Evolutionary conservation across 1,140 invertebrate species (phyloP), one percentile per base, ranked within the genome.

Genomic region (Drosophila tristis): DNA sequence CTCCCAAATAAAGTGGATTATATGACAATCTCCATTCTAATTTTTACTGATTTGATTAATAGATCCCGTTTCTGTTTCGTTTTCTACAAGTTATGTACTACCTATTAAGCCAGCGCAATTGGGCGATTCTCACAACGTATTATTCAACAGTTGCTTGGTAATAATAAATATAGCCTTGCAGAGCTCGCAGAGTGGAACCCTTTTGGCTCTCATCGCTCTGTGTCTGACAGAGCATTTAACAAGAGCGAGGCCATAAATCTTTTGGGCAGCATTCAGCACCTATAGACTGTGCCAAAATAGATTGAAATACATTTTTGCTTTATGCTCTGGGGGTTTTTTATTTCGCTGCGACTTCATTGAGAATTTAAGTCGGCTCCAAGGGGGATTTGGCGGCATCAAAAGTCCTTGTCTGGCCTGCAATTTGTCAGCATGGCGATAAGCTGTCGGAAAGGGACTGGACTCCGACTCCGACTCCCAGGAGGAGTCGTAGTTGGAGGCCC

Each of bases 281-380:
- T 80, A 59, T 64, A 64, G 61, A 70, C 78, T 71, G 65, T 48
- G 45, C 45, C 72, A 77, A 78, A 39, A 86, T 81, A 86, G 82
- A 86, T 81, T 78, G 78, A 75, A 81, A 86, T 86, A 87, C 78
- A 87, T 86, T 87, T 87, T 87, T 77, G 77, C 76, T 68, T 56
- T 59, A 35, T 65, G 11, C 72, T 71, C 55, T 43, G 66, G 65
- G 59, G 54, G 16, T 57, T 74, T 76, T 61, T 49, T 50, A 66
- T 59, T 58, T 66, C 20, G 23, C 39, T 68, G 53, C 16, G 64
- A 76, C 58, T 86, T 63, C 77, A 80, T 78, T 39, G 67, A 43
- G 66, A 70, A 57, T 70, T 70, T 70, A 70, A 70, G 53, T 70
- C 63, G 11, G 43, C 64, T 31, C 47, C 26, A 29, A 11, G n/a